Base-by-base conservation (phyloP, 2,113 vertebrate species). In the Scomber japonicus region DNA sequence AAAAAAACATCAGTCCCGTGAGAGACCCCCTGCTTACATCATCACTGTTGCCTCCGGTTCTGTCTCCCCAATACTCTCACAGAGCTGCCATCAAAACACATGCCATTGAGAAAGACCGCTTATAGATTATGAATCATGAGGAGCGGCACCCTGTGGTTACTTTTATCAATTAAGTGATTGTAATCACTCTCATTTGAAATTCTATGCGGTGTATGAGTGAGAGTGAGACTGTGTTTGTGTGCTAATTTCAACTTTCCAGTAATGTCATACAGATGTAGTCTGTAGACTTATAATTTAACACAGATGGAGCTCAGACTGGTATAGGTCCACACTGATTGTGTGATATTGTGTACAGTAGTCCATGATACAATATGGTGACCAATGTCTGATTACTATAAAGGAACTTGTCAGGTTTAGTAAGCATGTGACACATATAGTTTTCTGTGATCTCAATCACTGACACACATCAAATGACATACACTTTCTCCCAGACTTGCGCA, bases 141-240 rank as follows among this genome's bases (percentile, higher is more conserved):
- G 78, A 78, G 79, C 86, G 70, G 62, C 68, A 68, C 86, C 65
- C 82, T 79, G 92, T 84, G 93, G 91, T 91, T 46, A 66, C 76
- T 75, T 80, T 90, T 78, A 92, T 95, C 94, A 94, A 93, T 95
- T 90, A 94, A 76, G 90, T 90, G 88, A 93, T 90, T 94, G 88
- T 94, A 78, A 91, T 94, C 84, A 75, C 76, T 81, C 85, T 93
- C 82, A 91, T 92, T 93, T 84, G 70, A 81, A 90, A 92, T 90
- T 88, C 86, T 83, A 40, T 93, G 94, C 56, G 92, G 93, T 91
- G 90, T 82, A 82, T 94, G 92, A 94, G 92, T 84, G 92, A 93
- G 93, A 94, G 92, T 93, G 75, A 89, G 90, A 80, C 80, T 75
- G 80, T 75, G 84, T 90, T 89, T 91, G 86, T 90, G 90, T 67